Conservation (phyloP, 2,113 vertebrate species). For the Cinclus cinclus region DNA sequence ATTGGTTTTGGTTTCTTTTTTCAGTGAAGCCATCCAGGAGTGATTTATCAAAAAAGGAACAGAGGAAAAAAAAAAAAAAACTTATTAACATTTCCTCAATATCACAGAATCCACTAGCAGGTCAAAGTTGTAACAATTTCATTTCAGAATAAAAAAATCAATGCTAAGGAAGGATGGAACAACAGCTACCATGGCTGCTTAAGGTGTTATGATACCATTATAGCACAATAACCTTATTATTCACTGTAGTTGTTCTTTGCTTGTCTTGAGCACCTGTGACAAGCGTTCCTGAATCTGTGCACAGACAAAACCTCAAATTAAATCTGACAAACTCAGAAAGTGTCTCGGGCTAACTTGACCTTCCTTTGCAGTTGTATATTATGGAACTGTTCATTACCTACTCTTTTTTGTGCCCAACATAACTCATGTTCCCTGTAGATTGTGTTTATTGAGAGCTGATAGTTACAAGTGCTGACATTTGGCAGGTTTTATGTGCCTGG, state of each 20-base stretch:
- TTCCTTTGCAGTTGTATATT: slow-evolving; percentile 40
- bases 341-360: slow-evolving; percentile 43
- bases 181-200: neutral
- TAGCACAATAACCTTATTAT: neutral
- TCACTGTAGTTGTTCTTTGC: neutral
- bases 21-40: neutral
- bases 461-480: slow-evolving; percentile 62
- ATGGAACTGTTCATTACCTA: neutral
- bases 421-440: slow-evolving; percentile 25
- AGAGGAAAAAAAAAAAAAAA: neutral
- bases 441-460: slow-evolving; percentile 59
- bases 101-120: neutral
- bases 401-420: slow-evolving; percentile 32
- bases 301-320: slow-evolving; percentile 57
- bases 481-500: slow-evolving; percentile 46
- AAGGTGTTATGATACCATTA: neutral
- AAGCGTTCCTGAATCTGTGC: neutral
- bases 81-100: neutral
- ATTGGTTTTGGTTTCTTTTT: neutral
- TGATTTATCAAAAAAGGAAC: neutral
- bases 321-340: slow-evolving; percentile 48
- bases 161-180: neutral
- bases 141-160: slow-evolving; percentile 5
- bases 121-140: neutral
- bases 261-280: slow-evolving; percentile 24